These are phyloP conservation scores for Scaeva pyrastri DNA, from an alignment of 2,888 invertebrate species.

Conservation along the genomic window DNA sequence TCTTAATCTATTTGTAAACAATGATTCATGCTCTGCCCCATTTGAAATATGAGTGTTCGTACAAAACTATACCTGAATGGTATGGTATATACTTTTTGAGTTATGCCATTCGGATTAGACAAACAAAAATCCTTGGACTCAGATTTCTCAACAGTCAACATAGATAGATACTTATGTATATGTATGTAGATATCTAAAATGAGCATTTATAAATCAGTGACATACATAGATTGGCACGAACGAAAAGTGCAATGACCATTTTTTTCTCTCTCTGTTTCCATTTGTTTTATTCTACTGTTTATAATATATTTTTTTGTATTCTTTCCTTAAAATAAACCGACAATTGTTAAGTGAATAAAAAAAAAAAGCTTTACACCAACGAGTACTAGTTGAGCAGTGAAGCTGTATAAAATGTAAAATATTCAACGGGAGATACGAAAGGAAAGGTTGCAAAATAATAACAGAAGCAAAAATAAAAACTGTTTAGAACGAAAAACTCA, in stretches of 20 bases:
- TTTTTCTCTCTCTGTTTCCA: neutral
- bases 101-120: neutral
- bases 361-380: neutral
- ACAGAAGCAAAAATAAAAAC: neutral
- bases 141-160: constrained; percentile 7
- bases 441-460: neutral
- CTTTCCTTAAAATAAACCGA: neutral
- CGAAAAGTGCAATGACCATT: constrained; percentile 23
- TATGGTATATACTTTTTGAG: too few relatives aligned
- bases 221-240: constrained; percentile 16
- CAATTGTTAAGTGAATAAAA: constrained; percentile 7
- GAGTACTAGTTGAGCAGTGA: neutral
- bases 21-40: neutral
- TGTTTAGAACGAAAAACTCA: constrained; percentile 17
- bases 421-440: neutral
- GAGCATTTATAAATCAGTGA: constrained; percentile 21
- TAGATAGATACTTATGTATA: neutral
- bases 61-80: too few relatives aligned
- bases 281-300: neutral
- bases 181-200: too few relatives aligned
- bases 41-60: neutral
- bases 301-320: neutral
- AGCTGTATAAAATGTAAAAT: constrained; percentile 18
- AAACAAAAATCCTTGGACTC: neutral
- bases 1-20: neutral